phyloP scores from a whole-genome alignment of 2,888 invertebrate species.

The Odontomyia ornata region DNA sequence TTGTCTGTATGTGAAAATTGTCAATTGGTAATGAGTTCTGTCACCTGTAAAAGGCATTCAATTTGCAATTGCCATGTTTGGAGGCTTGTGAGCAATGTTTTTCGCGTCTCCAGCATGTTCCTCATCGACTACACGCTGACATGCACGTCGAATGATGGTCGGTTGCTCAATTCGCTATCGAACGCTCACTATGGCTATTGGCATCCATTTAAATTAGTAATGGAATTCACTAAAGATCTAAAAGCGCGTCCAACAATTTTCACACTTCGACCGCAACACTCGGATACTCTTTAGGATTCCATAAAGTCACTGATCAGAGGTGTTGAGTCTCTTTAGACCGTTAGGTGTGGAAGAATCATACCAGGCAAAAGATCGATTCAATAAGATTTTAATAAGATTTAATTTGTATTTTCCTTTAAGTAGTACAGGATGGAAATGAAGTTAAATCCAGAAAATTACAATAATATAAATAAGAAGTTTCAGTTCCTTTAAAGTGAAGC shows the following conservation, averaged over 20 bases:
- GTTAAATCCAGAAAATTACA: too few species aligned
- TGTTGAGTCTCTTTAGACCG: not conserved
- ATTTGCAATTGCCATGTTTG: constrained; percentile 49
- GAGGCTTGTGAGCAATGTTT: constrained; percentile 39
- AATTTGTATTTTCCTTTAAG: too few species aligned
- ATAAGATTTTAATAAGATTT: too few species aligned
- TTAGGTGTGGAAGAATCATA: not conserved
- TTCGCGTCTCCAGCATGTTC: not conserved
- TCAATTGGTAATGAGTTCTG: constrained; percentile 21
- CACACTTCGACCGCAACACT: constrained; percentile 17
- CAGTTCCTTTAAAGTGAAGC: too few species aligned
- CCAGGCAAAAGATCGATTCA: not conserved
- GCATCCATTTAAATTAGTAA: constrained; percentile 40
- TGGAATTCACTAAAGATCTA: constrained; percentile 31
- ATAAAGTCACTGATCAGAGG: not conserved
- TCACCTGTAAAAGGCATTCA: constrained; percentile 44
- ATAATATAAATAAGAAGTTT: too few species aligned
- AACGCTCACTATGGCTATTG: constrained; percentile 8
- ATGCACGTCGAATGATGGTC: constrained; percentile 16
- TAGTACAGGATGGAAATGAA: too few species aligned
- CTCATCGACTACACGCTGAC: not conserved
- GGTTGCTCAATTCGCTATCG: constrained; percentile 19
- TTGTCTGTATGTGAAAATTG: not conserved
- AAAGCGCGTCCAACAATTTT: constrained; percentile 38
- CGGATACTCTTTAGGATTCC: not conserved